These are phyloP conservation scores for Melipona beecheii DNA, from an alignment of 2,888 invertebrate species.

Conservation along the genomic window DNA sequence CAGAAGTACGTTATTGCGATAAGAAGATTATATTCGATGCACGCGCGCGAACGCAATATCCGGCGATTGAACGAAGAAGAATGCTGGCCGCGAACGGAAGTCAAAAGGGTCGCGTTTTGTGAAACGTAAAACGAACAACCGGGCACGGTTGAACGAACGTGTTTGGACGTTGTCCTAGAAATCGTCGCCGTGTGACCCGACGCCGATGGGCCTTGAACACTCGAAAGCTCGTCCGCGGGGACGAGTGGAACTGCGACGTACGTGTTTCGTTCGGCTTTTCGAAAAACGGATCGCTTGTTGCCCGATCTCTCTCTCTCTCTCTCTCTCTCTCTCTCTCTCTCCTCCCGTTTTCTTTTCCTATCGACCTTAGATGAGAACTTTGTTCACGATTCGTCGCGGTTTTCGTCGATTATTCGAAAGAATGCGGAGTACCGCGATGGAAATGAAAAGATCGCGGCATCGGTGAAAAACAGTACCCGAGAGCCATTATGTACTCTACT, in stretches of 20 bases:
- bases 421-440: not conserved
- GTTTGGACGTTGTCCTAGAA: not conserved
- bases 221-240: not conserved
- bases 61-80: slow-evolving; percentile 14
- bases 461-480: slow-evolving; percentile 56
- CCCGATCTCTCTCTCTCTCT: not conserved
- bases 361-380: not conserved
- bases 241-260: not conserved
- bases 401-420: not conserved
- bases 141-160: not conserved
- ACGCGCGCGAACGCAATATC: slow-evolving; percentile 9
- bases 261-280: not conserved
- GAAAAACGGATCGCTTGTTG: not conserved
- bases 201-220: not conserved
- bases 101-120: not conserved
- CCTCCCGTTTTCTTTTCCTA: not conserved
- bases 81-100: not conserved
- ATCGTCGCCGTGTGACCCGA: not conserved
- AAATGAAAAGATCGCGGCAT: slow-evolving; percentile 41
- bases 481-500: slow-evolving; percentile 4
- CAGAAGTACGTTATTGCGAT: slow-evolving; percentile 46
- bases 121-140: not conserved
- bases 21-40: slow-evolving; percentile 17
- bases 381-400: not conserved
- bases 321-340: not conserved